Percentiles rank a stretch among this genome's conserved stretches.
Conservation (phyloP, 2,113 vertebrate genomes). For the Salvelinus alpinus region DNA sequence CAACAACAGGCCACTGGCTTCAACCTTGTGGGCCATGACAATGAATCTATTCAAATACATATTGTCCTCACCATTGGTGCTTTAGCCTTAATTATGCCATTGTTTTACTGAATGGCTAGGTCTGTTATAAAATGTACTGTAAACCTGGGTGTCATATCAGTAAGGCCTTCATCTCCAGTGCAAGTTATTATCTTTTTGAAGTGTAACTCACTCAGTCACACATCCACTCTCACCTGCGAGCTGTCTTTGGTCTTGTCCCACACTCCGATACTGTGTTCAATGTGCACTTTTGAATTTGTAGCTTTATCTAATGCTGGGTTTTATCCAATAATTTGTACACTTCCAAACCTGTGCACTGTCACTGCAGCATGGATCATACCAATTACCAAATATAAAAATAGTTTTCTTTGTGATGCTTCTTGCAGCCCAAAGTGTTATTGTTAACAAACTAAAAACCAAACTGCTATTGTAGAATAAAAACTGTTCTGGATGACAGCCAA, state of each 20-base stretch:
- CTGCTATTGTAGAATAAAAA: constrained; percentile 47
- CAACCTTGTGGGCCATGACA: constrained; percentile 39
- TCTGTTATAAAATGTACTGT: constrained; percentile 3
- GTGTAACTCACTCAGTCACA: not conserved
- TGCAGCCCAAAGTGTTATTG: constrained; percentile 59
- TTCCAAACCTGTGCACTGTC: constrained; percentile 58
- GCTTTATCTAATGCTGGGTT: constrained; percentile 64
- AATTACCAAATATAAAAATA: constrained; percentile 67
- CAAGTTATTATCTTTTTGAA: constrained; percentile 2
- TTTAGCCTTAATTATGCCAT: constrained; percentile 20
- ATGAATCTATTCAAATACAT: constrained; percentile 59
- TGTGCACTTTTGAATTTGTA: constrained; percentile 53
- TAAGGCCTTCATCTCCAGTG: constrained; percentile 19
- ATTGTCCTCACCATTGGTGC: constrained; percentile 33
- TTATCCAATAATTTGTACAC: constrained; percentile 53
- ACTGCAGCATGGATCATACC: constrained; percentile 68
- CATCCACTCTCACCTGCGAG: constrained; percentile 29
- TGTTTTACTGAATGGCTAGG: constrained; percentile 8
- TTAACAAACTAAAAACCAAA: constrained; percentile 60
- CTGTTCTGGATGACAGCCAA: constrained; percentile 55
- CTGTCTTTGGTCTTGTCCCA: constrained; percentile 9
- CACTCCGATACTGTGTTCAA: constrained; percentile 46
- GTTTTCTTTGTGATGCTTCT: constrained; percentile 47
- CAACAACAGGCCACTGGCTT: constrained; percentile 33
- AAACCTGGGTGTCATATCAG: not conserved